A percentile compares a stretch with the other conserved stretches of the same genome.
phyloP scores from a whole-genome alignment of 2,797 vertebrate species.

The Arctocebus calabarensis region DNA sequence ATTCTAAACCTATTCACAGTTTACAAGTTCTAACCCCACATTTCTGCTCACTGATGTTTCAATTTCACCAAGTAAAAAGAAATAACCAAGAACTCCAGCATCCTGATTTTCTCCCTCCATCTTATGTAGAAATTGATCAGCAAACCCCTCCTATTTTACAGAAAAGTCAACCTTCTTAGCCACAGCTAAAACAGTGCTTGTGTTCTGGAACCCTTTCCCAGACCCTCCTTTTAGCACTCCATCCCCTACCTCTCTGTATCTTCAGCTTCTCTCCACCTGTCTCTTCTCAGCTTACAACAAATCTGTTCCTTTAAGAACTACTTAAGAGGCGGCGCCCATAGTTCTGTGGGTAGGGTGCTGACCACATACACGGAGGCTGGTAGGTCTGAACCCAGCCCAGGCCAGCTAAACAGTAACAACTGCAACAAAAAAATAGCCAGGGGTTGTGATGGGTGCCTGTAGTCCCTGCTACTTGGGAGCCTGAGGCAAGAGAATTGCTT shows the following conservation, averaged over 20 bases:
- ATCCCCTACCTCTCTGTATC: background rate
- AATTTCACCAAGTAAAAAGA: slow-evolving; percentile 38
- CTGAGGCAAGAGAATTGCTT: no score
- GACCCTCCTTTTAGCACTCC: background rate
- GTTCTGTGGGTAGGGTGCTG: no score
- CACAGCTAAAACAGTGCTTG: background rate
- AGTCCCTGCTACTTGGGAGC: no score
- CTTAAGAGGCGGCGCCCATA: background rate
- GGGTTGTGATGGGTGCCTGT: no score
- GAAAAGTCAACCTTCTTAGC: slow-evolving; percentile 36
- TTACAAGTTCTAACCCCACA: background rate
- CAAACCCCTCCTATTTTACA: background rate
- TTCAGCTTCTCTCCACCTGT: background rate
- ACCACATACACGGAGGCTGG: no score
- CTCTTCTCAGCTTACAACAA: background rate
- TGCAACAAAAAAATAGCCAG: no score
- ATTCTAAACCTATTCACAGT: background rate
- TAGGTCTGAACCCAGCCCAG: no score
- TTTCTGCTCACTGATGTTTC: slow-evolving; percentile 5
- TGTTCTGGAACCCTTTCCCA: background rate
- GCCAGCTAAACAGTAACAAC: no score
- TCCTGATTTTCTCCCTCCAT: background rate
- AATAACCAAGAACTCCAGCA: slow-evolving; percentile 26
- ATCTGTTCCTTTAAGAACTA: background rate
- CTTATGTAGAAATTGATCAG: background rate